Percentiles rank a stretch among this genome's conserved stretches.
Evolutionary conservation across 2,888 invertebrate species (phyloP).

Genomic region (Conistra vaccinii): DNA sequence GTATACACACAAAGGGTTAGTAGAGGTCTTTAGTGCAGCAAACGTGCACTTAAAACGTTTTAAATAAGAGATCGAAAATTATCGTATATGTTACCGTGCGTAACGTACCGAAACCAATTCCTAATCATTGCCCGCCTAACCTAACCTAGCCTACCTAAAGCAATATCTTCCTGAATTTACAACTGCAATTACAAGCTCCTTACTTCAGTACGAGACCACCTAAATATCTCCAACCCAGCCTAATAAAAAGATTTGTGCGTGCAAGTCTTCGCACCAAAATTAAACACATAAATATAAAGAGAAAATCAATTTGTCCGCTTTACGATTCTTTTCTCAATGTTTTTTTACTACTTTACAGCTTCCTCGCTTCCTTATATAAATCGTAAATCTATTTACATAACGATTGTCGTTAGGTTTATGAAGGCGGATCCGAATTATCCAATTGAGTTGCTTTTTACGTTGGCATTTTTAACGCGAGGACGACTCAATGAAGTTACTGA

Average conservation of each 20-base stretch:
- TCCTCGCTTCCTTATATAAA: constrained; percentile 53
- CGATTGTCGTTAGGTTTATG: constrained; percentile 62
- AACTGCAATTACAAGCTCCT: constrained; percentile 18
- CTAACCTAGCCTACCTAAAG: background rate
- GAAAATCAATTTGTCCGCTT: constrained; percentile 66
- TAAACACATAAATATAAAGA: constrained; percentile 61
- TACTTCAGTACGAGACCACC: constrained; percentile 1
- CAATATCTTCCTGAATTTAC: constrained; percentile 34
- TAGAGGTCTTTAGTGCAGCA: background rate
- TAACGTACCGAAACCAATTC: background rate
- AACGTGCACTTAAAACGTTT: background rate
- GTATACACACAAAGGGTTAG: no score
- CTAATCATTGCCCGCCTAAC: background rate
- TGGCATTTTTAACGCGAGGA: constrained; percentile 33
- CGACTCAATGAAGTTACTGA: constrained; percentile 31
- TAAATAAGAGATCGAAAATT: background rate
- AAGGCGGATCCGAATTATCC: constrained; percentile 57
- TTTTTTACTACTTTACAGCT: constrained; percentile 67
- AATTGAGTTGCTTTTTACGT: constrained; percentile 59
- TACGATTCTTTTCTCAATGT: constrained; percentile 59
- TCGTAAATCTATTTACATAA: constrained; percentile 68
- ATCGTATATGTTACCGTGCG: background rate
- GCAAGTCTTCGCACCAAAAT: constrained; percentile 49
- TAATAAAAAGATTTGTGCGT: constrained; percentile 43
- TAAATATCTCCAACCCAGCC: constrained; percentile 22